Evolutionary conservation across 2,888 invertebrate genomes (phyloP).

Genomic region (Antheraea assamensis): DNA sequence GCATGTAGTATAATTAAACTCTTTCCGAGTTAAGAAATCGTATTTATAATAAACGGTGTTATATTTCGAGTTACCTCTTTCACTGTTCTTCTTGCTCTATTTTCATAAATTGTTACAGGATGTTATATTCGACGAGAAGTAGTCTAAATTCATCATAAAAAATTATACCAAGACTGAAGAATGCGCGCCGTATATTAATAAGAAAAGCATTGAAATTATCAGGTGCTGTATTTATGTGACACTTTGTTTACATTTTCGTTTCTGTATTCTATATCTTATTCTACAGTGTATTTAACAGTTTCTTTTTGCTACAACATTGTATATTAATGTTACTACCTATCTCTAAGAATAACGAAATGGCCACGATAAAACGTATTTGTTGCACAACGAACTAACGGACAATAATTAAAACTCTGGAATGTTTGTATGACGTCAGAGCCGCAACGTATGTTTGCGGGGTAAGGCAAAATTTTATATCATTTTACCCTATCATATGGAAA

Average conservation of each 20-base stretch:
- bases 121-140: neutral
- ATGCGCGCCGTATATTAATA: neutral
- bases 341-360: neutral
- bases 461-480: too few relatives aligned
- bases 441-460: too few relatives aligned
- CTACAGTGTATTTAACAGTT: neutral
- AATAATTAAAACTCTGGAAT: neutral
- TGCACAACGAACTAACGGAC: neutral
- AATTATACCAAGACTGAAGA: neutral
- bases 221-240: neutral
- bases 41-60: neutral
- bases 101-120: neutral
- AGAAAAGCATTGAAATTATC: constrained; percentile 2
- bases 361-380: neutral
- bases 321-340: neutral
- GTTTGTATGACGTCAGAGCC: neutral
- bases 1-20: too few relatives aligned
- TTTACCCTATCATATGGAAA: too few relatives aligned
- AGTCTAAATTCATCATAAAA: neutral
- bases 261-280: neutral
- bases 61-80: too few relatives aligned
- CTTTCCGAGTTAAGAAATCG: neutral
- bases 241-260: neutral
- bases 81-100: neutral
- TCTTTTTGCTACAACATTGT: constrained; percentile 6